Conservation (phyloP, 2,113 vertebrate species). For the Zosterops pallidus region DNA sequence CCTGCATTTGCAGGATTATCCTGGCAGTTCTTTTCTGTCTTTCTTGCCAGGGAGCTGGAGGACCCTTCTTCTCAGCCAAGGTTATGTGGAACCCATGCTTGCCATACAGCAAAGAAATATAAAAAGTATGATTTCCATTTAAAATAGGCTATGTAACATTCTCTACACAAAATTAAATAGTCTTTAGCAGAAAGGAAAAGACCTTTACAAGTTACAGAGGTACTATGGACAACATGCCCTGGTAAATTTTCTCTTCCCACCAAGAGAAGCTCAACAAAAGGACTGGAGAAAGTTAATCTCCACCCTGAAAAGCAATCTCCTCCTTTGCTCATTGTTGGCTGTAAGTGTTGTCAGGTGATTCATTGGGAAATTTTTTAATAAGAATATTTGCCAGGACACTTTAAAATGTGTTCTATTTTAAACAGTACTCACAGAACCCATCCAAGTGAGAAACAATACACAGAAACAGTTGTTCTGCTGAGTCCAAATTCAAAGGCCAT, state of each 20-base stretch:
- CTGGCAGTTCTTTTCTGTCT: neutral
- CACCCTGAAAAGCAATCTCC: neutral
- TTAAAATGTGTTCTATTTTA: constrained; percentile 24
- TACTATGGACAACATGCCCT: neutral
- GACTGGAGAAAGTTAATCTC: neutral
- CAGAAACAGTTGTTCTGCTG: neutral
- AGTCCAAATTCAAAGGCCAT: neutral
- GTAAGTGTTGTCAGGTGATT: neutral
- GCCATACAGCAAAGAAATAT: neutral
- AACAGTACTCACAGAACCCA: neutral
- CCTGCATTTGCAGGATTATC: neutral
- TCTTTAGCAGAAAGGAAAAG: neutral
- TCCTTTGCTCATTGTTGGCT: neutral
- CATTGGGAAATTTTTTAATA: neutral
- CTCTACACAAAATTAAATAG: neutral
- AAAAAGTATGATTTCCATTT: neutral
- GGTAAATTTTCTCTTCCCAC: neutral
- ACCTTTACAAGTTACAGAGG: neutral
- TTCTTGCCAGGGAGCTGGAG: neutral
- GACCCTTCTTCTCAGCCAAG: neutral
- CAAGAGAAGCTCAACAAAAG: neutral
- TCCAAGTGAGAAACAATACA: neutral
- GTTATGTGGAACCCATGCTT: rapidly evolving
- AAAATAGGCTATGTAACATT: neutral
- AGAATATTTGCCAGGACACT: constrained; percentile 6